Evolutionary conservation across 2,797 vertebrate genomes (phyloP).

Genomic region (Rhinichthys osculus): DNA sequence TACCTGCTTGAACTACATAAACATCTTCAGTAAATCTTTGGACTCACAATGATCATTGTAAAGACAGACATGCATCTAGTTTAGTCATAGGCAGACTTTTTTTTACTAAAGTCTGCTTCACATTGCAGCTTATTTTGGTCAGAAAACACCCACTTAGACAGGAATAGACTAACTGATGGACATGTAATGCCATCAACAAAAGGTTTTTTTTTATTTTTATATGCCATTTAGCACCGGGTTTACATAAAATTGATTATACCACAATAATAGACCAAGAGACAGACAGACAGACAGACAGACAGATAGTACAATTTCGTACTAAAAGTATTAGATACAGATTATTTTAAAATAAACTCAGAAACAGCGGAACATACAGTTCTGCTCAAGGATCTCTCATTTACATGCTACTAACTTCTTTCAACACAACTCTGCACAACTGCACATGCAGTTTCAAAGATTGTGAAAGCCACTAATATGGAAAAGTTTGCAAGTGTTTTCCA

Average conservation of each 20-base stretch:
- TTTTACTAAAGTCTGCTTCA: not conserved
- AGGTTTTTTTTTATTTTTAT: not conserved
- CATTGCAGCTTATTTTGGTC: not conserved
- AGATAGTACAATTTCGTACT: too few species aligned
- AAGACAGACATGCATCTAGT: not conserved
- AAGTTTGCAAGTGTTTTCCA: not conserved
- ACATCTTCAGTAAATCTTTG: not conserved
- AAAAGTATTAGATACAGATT: too few species aligned
- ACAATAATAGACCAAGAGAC: not conserved
- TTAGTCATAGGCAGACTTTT: not conserved
- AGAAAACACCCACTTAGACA: not conserved
- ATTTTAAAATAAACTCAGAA: not conserved
- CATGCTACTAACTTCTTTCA: not conserved
- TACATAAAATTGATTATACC: not conserved
- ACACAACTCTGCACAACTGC: not conserved
- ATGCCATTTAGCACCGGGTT: not conserved
- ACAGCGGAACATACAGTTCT: not conserved
- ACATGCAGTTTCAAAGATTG: not conserved
- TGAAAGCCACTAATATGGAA: not conserved
- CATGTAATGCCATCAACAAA: not conserved
- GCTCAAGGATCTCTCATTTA: not conserved
- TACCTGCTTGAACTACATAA: not conserved
- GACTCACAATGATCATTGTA: not conserved
- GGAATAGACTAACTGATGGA: not conserved
- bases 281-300: too few species aligned